Percentiles rank a stretch among this genome's conserved stretches.
These are phyloP conservation scores for Sinosuthora webbiana DNA, from an alignment of 2,113 vertebrate species.

Conservation along the genomic window DNA sequence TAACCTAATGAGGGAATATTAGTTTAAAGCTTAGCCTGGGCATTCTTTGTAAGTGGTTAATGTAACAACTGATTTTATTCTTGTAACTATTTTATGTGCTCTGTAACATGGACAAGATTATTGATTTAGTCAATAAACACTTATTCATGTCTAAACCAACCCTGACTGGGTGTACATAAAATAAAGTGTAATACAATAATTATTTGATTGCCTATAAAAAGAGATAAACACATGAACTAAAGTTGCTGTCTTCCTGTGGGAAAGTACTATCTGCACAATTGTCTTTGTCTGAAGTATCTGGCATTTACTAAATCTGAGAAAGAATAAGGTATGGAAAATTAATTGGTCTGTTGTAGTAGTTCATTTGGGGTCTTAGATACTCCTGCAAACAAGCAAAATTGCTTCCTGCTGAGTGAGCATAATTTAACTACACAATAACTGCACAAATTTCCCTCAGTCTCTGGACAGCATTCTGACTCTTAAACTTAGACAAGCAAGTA, in stretches of 20 bases:
- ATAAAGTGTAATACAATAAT: constrained; percentile 40
- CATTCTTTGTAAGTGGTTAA: constrained; percentile 8
- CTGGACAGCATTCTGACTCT: not conserved
- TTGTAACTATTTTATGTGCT: constrained; percentile 15
- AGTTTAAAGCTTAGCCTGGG: constrained; percentile 3
- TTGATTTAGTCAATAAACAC: constrained; percentile 56
- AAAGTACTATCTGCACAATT: not conserved
- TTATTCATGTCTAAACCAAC: constrained; percentile 39
- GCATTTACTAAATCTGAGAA: not conserved
- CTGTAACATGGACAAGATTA: constrained; percentile 22
- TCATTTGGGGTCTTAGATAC: not conserved
- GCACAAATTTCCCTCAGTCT: not conserved
- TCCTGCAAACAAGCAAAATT: constrained; percentile 7
- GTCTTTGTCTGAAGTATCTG: not conserved
- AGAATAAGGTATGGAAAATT: not conserved
- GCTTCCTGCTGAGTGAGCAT: not conserved
- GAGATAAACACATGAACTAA: not conserved
- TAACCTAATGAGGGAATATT: constrained; percentile 53
- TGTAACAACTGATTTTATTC: constrained; percentile 29
- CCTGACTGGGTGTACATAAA: constrained; percentile 42
- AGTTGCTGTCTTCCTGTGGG: not conserved
- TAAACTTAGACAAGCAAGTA: not conserved
- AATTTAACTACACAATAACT: not conserved
- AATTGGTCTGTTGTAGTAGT: not conserved
- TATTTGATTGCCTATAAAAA: constrained; percentile 43